A percentile compares a stretch with the other conserved stretches of the same genome.
Conservation (phyloP, 2,888 invertebrate species). For the Cenopis cana region DNA sequence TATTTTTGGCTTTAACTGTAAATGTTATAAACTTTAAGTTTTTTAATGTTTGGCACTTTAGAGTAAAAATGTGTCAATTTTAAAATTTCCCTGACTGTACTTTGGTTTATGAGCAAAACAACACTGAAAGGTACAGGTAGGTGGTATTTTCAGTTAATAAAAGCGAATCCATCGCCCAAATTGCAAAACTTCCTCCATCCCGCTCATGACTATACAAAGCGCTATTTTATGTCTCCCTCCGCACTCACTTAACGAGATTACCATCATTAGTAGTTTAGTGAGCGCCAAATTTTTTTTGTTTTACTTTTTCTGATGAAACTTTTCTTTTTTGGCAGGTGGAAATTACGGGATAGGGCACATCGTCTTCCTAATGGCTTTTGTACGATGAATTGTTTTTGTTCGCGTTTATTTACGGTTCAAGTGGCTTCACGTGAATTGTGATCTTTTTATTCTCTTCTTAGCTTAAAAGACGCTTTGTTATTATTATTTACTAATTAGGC, state of each 20-base stretch:
- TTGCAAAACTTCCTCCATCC: conserved; percentile 30
- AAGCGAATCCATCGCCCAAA: conserved; percentile 4
- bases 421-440: conserved; percentile 7
- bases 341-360: conserved; percentile 17
- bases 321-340: conserved; percentile 31
- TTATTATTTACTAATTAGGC: no score
- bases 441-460: background rate
- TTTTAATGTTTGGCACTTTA: no score
- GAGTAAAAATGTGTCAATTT: no score
- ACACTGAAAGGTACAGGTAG: background rate
- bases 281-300: conserved; percentile 44
- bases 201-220: conserved; percentile 24
- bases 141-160: conserved; percentile 16
- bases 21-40: no score
- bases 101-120: background rate
- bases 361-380: conserved; percentile 34
- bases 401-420: background rate
- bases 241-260: conserved; percentile 44
- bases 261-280: conserved; percentile 48
- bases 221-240: conserved; percentile 22
- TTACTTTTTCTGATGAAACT: conserved; percentile 41
- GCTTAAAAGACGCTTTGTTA: background rate
- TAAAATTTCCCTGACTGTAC: no score
- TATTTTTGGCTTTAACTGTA: no score
- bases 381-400: conserved; percentile 12